phyloP scores from a whole-genome alignment of 1,140 invertebrate genomes.

The Drosophila orosa region DNA sequence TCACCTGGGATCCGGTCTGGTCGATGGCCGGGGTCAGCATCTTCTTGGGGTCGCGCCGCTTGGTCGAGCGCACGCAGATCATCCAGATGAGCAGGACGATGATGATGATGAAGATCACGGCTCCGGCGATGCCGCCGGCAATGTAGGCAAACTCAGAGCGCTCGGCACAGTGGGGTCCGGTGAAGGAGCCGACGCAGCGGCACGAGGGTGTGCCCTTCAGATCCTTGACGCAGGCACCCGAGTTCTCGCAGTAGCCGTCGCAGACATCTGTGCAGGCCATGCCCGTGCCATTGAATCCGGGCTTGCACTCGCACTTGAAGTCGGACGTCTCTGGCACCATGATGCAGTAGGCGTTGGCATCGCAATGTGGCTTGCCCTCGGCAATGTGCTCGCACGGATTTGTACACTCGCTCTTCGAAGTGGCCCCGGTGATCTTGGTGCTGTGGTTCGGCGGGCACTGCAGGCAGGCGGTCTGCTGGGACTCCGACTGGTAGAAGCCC shows the following conservation, averaged over 20 bases:
- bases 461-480: slow-evolving; percentile 94
- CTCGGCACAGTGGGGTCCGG: slow-evolving; percentile 94
- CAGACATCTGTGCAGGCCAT: slow-evolving; percentile 94
- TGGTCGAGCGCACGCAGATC: slow-evolving; percentile 95
- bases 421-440: slow-evolving; percentile 91
- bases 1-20: slow-evolving; percentile 95
- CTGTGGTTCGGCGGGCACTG: slow-evolving; percentile 96
- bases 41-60: slow-evolving; percentile 94
- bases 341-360: slow-evolving; percentile 94
- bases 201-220: slow-evolving; percentile 92
- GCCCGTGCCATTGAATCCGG: slow-evolving; percentile 96
- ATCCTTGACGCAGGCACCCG: slow-evolving; percentile 95
- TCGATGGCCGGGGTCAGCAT: slow-evolving; percentile 93
- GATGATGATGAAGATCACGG: slow-evolving; percentile 95
- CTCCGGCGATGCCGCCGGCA: slow-evolving; percentile 95
- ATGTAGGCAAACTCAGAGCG: slow-evolving; percentile 98
- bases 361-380: slow-evolving; percentile 91
- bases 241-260: slow-evolving; percentile 94
- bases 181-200: slow-evolving; percentile 95
- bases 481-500: slow-evolving; percentile 96
- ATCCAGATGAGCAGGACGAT: slow-evolving; percentile 97
- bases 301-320: slow-evolving; percentile 96
- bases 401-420: slow-evolving; percentile 92
- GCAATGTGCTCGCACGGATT: slow-evolving; percentile 93
- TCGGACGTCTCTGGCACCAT: slow-evolving; percentile 93